These are phyloP conservation scores for Semaprochilodus insignis DNA, from an alignment of 2,797 vertebrate species.

Conservation along the genomic window DNA sequence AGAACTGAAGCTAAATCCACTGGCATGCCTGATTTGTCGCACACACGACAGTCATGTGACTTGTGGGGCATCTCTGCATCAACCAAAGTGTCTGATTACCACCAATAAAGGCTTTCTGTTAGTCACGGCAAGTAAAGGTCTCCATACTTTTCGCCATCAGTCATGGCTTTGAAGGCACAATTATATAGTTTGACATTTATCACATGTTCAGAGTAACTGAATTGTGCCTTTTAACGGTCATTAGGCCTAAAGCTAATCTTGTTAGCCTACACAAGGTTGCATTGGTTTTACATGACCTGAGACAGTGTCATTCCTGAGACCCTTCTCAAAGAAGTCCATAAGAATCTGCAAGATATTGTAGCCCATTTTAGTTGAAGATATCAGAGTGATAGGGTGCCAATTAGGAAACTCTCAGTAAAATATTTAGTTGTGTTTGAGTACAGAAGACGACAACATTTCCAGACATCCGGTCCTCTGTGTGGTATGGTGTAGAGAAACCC, in stretches of 20 bases:
- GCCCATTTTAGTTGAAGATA: background rate
- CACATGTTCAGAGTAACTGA: background rate
- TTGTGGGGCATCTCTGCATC: background rate
- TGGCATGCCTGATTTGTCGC: background rate
- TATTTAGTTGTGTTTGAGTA: too few relatives aligned
- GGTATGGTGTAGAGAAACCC: background rate
- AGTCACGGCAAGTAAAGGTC: background rate
- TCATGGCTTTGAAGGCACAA: background rate
- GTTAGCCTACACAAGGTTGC: background rate
- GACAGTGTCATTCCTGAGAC: background rate
- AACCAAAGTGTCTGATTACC: too few relatives aligned
- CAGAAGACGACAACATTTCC: too few relatives aligned
- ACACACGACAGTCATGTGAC: background rate
- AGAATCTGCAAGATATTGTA: background rate
- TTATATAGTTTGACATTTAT: background rate
- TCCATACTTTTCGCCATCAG: background rate
- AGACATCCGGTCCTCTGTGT: too few relatives aligned
- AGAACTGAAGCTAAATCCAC: too few relatives aligned
- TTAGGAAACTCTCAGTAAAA: too few relatives aligned
- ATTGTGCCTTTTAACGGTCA: background rate
- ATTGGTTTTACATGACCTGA: background rate
- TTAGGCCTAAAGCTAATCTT: background rate
- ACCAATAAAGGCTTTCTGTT: background rate
- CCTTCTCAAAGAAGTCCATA: background rate
- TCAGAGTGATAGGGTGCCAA: too few relatives aligned